These are phyloP conservation scores for Poeciliopsis presidionis DNA, from an alignment of 2,797 vertebrate genomes.

Conservation along the genomic window DNA sequence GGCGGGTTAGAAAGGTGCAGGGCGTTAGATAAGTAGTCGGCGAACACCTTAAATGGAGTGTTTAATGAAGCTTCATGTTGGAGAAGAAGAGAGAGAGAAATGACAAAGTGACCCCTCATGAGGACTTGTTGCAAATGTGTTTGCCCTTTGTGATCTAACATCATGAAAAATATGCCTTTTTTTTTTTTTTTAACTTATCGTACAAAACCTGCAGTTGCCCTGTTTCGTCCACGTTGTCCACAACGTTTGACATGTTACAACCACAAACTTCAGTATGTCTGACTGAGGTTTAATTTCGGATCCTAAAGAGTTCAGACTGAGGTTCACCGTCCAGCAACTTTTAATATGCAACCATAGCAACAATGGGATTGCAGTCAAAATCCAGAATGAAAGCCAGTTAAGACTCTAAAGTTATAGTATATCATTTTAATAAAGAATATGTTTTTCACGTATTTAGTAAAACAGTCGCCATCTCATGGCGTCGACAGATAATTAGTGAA, in stretches of 20 bases:
- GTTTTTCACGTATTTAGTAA: too few relatives aligned
- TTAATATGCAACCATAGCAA: neutral
- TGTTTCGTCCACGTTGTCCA: neutral
- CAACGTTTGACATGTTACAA: neutral
- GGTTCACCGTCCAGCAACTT: neutral
- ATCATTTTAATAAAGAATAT: too few relatives aligned
- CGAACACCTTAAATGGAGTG: slow-evolving; percentile 4
- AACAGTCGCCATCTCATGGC: too few relatives aligned
- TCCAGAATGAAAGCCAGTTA: neutral
- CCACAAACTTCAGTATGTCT: neutral
- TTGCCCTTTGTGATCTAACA: slow-evolving; percentile 33
- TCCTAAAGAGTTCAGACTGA: neutral
- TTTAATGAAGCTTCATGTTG: neutral
- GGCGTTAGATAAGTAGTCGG: slow-evolving; percentile 10
- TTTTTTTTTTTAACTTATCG: slow-evolving; percentile 44
- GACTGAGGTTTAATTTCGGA: neutral
- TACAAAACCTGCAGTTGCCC: slow-evolving; percentile 4
- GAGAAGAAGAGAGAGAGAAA: slow-evolving; percentile 40
- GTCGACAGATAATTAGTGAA: too few relatives aligned
- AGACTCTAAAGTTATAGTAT: neutral
- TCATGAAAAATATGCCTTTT: slow-evolving; percentile 27
- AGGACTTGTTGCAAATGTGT: slow-evolving; percentile 35
- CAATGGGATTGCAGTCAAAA: neutral
- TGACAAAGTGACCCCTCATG: slow-evolving; percentile 36
- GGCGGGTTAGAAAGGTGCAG: neutral